These are phyloP conservation scores for Thecocarcelia acutangulata DNA, from an alignment of 2,888 invertebrate species.

Conservation along the genomic window DNA sequence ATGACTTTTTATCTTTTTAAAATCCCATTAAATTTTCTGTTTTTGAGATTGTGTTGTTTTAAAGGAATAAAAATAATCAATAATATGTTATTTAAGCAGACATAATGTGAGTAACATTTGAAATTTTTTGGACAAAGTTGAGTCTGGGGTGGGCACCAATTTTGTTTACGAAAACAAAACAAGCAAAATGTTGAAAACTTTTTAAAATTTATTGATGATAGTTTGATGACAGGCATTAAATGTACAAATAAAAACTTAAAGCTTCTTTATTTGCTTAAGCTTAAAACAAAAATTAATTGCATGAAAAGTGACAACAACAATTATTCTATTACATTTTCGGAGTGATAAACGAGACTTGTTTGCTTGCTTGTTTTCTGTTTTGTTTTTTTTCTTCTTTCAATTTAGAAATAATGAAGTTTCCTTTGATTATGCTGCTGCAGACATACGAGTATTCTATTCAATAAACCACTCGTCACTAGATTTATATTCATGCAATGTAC, in stretches of 20 bases:
- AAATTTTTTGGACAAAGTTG: no score
- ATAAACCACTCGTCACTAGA: conserved; percentile 25
- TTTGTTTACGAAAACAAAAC: no score
- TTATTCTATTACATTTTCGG: no score
- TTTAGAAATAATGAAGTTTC: conserved; percentile 10
- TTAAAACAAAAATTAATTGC: background rate
- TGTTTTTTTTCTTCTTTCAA: background rate
- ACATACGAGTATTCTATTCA: conserved; percentile 33
- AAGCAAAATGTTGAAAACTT: no score
- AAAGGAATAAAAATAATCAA: conserved; percentile 26
- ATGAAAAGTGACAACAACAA: conserved; percentile 31
- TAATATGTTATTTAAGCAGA: no score
- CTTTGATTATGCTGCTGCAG: conserved; percentile 33
- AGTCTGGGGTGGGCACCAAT: no score
- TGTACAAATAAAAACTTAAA: background rate
- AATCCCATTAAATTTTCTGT: conserved; percentile 43
- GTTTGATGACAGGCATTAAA: no score
- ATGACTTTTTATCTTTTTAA: conserved; percentile 51
- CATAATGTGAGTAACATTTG: no score
- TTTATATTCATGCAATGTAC: conserved; percentile 22
- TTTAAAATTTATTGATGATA: no score
- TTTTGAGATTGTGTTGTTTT: background rate
- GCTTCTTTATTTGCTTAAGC: no score
- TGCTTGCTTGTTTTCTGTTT: background rate
- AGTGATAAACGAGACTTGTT: background rate